Evolutionary conservation across 2,797 vertebrate genomes (phyloP).

Genomic region (Pygocentrus nattereri): DNA sequence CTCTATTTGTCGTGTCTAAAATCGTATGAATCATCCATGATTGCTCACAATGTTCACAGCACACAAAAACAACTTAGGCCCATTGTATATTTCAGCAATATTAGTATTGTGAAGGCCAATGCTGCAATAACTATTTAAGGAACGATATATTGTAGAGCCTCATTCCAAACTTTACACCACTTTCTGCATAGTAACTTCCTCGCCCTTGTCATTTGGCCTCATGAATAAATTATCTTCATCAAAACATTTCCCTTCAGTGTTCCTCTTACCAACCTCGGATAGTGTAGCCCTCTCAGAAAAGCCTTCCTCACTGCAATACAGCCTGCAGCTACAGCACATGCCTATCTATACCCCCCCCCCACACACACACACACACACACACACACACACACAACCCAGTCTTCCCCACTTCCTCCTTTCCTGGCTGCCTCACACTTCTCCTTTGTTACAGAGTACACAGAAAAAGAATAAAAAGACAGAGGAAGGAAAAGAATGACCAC

Average conservation of each 20-base stretch:
- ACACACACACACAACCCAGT: constrained; percentile 11
- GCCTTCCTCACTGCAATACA: not conserved
- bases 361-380: constrained; percentile 12
- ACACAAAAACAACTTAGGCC: no score
- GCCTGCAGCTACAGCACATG: not conserved
- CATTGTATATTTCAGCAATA: no score
- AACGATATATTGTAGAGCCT: not conserved
- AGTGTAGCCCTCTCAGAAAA: constrained; percentile 6
- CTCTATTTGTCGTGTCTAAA: no score
- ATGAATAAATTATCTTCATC: not conserved
- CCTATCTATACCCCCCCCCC: not conserved
- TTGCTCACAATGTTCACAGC: no score
- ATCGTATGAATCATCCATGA: no score
- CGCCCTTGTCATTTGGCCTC: not conserved
- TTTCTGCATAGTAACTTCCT: not conserved
- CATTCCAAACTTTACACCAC: not conserved
- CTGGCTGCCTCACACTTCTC: constrained; percentile 36
- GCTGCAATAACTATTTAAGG: no score
- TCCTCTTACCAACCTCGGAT: not conserved
- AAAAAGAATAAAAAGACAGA: constrained; percentile 32
- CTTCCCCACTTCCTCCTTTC: constrained; percentile 34
- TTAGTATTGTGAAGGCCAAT: not conserved
- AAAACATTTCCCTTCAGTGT: not conserved
- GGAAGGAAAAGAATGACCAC: constrained; percentile 26
- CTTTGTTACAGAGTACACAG: constrained; percentile 22